Evolutionary conservation across 2,797 vertebrate genomes (phyloP), one percentile per base, ranked within the genome.

Genomic region (Gymnothorax reevesii): DNA sequence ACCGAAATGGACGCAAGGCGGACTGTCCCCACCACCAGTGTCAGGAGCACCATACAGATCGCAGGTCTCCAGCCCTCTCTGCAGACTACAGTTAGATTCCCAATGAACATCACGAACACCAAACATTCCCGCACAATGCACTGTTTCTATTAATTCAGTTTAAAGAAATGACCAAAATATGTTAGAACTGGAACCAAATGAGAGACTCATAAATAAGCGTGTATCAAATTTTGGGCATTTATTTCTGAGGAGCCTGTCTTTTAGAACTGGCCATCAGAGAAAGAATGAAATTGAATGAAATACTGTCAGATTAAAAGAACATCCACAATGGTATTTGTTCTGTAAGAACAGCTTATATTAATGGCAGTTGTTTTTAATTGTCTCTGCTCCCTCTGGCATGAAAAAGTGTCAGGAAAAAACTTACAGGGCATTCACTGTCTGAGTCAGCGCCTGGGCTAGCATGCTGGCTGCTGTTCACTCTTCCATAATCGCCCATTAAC

Each of bases 11-110:
- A 20, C 86, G 25, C 69, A 87, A 77, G 71, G 33, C 82, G 3
- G 86, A 87, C 42, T 83, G 82, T 42, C 86, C 33, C 12, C 86
- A 42, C 69, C 71, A 60, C 82, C 54, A 33, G n/a, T 62, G 42
- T 12, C 20, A 17, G 7, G 82, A 73, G 80, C 82, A n/a, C 8
- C 82, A 62, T 33, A 49, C 20, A 1, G 80, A 54, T 12, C 27
- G 8, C 27, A 82, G 60, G 17, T 33, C 6, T 42, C 57, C 86
- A 7, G 25, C 86, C 22, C 83, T 83, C 82, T 73, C 86, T 60
- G 86, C 59, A 42, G 86, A 87, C 82, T 87, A 87, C 86, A 87
- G 83, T 69, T 87, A 73, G 69, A 66, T 42, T 10, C 0, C 66
- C 54, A n/a, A 22, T 49, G 1, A 7, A 9, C 77, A n/a, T 52